Percentiles rank a stretch among this genome's conserved stretches.
These are phyloP conservation scores for Latrodectus hesperus DNA, from an alignment of 2,888 invertebrate species.

Conservation along the genomic window DNA sequence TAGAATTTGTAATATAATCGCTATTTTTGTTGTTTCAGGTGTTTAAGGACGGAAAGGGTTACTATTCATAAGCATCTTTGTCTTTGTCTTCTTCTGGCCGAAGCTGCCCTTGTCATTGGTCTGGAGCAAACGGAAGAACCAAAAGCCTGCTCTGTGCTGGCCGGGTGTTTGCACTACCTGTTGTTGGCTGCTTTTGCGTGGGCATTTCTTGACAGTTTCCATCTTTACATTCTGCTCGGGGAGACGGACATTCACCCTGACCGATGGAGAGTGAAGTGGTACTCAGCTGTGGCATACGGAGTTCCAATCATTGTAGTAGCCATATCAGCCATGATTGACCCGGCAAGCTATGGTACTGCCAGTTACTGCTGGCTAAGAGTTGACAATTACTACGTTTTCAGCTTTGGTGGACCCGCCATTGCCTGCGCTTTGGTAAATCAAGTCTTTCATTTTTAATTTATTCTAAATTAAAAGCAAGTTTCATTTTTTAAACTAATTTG, in stretches of 20 bases:
- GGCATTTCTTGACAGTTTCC: constrained; percentile 98
- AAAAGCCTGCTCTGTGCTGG: constrained; percentile 89
- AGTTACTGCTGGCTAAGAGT: constrained; percentile 90
- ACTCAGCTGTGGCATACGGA: constrained; percentile 91
- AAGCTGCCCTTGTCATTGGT: constrained; percentile 91
- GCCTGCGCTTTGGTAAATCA: constrained; percentile 81
- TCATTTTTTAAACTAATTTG: no score
- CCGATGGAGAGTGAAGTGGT: constrained; percentile 90
- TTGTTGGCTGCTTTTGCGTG: constrained; percentile 94
- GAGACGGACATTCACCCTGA: constrained; percentile 91
- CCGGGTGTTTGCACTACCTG: constrained; percentile 85
- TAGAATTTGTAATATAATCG: background rate
- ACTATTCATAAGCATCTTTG: constrained; percentile 98
- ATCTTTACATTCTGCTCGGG: constrained; percentile 94
- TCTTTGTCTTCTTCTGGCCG: constrained; percentile 90
- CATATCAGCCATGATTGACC: constrained; percentile 85
- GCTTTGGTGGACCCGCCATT: constrained; percentile 92
- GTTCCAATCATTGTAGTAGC: constrained; percentile 87
- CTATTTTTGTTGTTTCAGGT: constrained; percentile 26
- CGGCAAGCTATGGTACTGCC: constrained; percentile 87
- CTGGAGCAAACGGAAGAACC: constrained; percentile 90
- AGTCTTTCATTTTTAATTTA: background rate
- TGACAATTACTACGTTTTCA: constrained; percentile 91
- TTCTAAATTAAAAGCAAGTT: background rate
- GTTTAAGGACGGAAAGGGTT: constrained; percentile 82